Evolutionary conservation across 2,797 vertebrate genomes (phyloP).

Genomic region (Amniataba percoides): DNA sequence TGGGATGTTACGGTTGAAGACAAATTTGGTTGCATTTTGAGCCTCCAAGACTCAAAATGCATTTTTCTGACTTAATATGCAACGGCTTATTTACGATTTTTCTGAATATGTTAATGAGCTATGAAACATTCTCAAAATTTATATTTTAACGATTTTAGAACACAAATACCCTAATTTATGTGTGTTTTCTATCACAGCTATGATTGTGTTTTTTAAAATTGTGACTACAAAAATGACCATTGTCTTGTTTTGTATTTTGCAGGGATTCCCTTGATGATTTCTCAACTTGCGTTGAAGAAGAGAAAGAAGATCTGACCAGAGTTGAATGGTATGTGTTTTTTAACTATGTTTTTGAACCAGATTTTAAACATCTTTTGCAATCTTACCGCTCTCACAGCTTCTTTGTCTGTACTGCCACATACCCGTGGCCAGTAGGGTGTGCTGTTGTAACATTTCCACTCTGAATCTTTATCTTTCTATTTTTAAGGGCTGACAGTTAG

Average conservation of each 20-base stretch:
- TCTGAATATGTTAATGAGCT: conserved; percentile 43
- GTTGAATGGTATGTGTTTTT: conserved; percentile 75
- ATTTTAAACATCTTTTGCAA: background rate
- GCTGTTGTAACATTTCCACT: conserved; percentile 60
- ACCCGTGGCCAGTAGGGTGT: conserved; percentile 73
- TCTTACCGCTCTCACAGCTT: no score
- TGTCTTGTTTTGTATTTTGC: conserved; percentile 56
- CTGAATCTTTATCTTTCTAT: conserved; percentile 56
- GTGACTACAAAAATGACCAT: conserved; percentile 16
- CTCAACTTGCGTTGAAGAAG: conserved; percentile 31
- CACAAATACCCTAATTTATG: background rate
- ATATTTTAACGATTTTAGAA: background rate
- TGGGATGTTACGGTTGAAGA: conserved; percentile 27
- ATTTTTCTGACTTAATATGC: conserved; percentile 23
- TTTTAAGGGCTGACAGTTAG: conserved; percentile 69
- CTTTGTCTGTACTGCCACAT: conserved; percentile 35
- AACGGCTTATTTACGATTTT: conserved; percentile 31
- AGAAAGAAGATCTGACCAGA: conserved; percentile 19
- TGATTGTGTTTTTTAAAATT: conserved; percentile 10
- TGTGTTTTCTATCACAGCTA: background rate
- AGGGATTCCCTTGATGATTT: conserved; percentile 52
- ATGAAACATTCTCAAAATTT: background rate
- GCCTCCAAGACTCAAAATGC: conserved; percentile 7
- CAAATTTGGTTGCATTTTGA: conserved; percentile 42
- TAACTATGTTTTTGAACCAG: background rate